Percentiles rank a stretch among this genome's conserved stretches.
Evolutionary conservation across 2,888 invertebrate species (phyloP).

Genomic region (Pseudoips prasinana): DNA sequence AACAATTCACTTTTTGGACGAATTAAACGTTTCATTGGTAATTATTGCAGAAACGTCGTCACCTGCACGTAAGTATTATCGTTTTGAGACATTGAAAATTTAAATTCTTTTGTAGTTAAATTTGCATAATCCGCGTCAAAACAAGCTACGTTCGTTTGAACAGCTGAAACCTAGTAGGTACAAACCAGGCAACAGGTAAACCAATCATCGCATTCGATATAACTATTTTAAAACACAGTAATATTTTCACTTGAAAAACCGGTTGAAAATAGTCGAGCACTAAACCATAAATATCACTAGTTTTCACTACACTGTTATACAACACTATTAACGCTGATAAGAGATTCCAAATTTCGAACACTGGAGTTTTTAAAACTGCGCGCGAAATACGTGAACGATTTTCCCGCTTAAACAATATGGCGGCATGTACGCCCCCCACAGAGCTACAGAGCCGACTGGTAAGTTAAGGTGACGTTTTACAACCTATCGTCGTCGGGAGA

Average conservation of each 20-base stretch:
- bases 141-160: slow-evolving; percentile 39
- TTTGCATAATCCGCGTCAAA: slow-evolving; percentile 46
- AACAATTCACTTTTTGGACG: slow-evolving; percentile 30
- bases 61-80: slow-evolving; percentile 26
- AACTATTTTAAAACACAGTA: slow-evolving; percentile 17
- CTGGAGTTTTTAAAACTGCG: slow-evolving; percentile 30
- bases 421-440: slow-evolving; percentile 46
- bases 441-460: slow-evolving; percentile 42
- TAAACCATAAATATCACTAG: slow-evolving; percentile 10
- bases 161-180: slow-evolving; percentile 50
- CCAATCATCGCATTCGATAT: slow-evolving; percentile 48
- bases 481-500: slow-evolving; percentile 15
- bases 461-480: slow-evolving; percentile 30
- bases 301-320: slow-evolving; percentile 18
- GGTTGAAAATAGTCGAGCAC: slow-evolving; percentile 13
- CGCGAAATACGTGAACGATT: slow-evolving; percentile 36
- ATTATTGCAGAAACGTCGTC: slow-evolving; percentile 32
- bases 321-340: slow-evolving; percentile 23
- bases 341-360: slow-evolving; percentile 16
- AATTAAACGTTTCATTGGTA: slow-evolving; percentile 28
- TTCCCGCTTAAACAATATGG: slow-evolving; percentile 57
- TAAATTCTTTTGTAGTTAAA: slow-evolving; percentile 49
- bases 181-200: slow-evolving; percentile 38
- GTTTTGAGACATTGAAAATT: slow-evolving; percentile 44
- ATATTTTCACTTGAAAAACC: slow-evolving; percentile 26